Evolutionary conservation across 2,888 invertebrate genomes (phyloP).

Genomic region (Synergus itoensis): DNA sequence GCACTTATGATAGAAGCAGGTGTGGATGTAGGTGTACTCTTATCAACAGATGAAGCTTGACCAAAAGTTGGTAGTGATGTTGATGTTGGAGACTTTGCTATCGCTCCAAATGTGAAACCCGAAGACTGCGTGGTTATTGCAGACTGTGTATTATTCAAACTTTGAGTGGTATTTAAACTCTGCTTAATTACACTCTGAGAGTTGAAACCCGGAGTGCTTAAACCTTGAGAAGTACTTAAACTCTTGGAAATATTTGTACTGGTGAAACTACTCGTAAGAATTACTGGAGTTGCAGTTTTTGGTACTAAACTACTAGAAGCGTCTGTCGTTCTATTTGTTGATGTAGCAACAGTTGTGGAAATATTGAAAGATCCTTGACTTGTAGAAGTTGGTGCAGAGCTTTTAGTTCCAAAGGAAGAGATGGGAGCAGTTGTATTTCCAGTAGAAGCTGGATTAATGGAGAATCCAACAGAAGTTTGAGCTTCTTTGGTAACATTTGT

Average conservation of each 20-base stretch:
- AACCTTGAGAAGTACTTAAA: background rate
- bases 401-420: conserved; percentile 1
- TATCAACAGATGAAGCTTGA: background rate
- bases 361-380: background rate
- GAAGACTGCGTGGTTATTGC: background rate
- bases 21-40: background rate
- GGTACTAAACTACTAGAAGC: conserved; percentile 4
- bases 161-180: background rate
- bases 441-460: background rate
- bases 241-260: background rate
- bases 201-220: background rate
- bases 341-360: background rate
- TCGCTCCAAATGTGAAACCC: conserved; percentile 28
- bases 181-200: background rate
- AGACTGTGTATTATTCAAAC: background rate
- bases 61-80: conserved; percentile 31
- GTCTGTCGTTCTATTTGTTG: background rate
- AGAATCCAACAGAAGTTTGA: background rate
- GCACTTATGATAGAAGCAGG: conserved; percentile 8
- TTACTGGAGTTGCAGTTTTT: background rate
- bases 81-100: conserved; percentile 42
- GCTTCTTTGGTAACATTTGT: background rate
- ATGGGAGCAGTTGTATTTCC: background rate
- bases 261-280: background rate
- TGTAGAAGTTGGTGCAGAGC: background rate